A percentile compares a stretch with the other conserved stretches of the same genome.
Conservation (phyloP, 2,797 vertebrate genomes). For the Poecilia gillii region DNA sequence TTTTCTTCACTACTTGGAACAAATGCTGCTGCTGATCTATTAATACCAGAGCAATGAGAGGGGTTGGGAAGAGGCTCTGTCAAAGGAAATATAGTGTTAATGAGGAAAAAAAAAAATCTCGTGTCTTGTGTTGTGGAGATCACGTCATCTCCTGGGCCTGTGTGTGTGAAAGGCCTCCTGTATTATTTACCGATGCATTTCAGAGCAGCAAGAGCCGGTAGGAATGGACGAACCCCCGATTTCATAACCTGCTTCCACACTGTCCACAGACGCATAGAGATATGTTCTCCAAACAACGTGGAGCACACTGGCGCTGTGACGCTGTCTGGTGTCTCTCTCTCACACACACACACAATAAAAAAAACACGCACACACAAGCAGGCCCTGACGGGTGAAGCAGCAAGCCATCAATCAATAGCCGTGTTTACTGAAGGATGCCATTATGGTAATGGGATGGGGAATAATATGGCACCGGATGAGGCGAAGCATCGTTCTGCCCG, state of each 20-base stretch:
- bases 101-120: background rate
- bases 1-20: background rate
- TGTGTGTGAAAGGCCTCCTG: constrained; percentile 56
- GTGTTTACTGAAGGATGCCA: constrained; percentile 25
- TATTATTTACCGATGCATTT: constrained; percentile 21
- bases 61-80: background rate
- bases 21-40: constrained; percentile 1
- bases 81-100: constrained; percentile 5
- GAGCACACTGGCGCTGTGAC: constrained; percentile 53
- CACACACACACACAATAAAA: constrained; percentile 10
- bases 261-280: constrained; percentile 18
- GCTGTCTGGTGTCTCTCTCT: constrained; percentile 59
- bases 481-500: constrained; percentile 27
- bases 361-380: constrained; percentile 6
- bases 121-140: constrained; percentile 43
- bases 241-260: constrained; percentile 51
- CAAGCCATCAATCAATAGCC: constrained; percentile 59
- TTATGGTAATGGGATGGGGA: constrained; percentile 33
- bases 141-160: constrained; percentile 61
- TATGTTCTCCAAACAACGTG: constrained; percentile 47
- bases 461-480: constrained; percentile 40
- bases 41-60: background rate
- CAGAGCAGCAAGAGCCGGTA: constrained; percentile 19
- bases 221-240: constrained; percentile 38
- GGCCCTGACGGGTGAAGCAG: constrained; percentile 67